A percentile compares a stretch with the other conserved stretches of the same genome.
Evolutionary conservation across 2,113 vertebrate species (phyloP).

Genomic region (Leptosomus discolor): DNA sequence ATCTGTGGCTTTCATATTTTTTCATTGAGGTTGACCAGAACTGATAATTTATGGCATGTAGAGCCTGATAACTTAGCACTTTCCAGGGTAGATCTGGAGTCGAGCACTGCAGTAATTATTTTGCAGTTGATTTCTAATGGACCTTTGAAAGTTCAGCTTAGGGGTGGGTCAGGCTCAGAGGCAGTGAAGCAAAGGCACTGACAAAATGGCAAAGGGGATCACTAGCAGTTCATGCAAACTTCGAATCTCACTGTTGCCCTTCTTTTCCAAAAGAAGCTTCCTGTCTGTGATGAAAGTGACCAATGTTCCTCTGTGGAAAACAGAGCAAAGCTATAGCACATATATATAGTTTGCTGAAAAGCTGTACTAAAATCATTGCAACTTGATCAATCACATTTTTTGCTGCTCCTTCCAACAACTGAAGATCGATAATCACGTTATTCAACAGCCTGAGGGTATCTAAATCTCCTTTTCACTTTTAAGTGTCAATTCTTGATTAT

Average conservation of each 20-base stretch:
- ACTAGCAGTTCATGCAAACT: neutral
- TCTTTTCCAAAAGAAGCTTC: neutral
- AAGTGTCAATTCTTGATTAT: neutral
- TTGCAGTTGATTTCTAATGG: neutral
- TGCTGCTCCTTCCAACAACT: neutral
- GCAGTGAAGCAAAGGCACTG: neutral
- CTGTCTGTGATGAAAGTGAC: neutral
- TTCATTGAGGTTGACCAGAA: neutral
- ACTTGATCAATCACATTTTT: neutral
- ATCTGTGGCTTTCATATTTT: conserved; percentile 1
- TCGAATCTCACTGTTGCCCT: neutral
- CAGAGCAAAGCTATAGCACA: neutral
- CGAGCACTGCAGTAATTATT: neutral
- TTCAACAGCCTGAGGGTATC: neutral
- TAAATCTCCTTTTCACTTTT: neutral
- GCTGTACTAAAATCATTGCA: neutral
- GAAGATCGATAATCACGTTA: neutral
- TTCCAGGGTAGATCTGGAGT: neutral
- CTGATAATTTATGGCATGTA: neutral
- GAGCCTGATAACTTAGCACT: conserved; percentile 29
- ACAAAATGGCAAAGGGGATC: neutral
- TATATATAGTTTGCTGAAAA: neutral
- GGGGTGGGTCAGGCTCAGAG: neutral
- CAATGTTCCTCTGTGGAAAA: neutral
- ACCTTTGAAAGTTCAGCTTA: neutral